Evolutionary conservation across 2,113 vertebrate species (phyloP), one percentile per base, ranked within the genome.

Genomic region (Phrynosoma platyrhinos): DNA sequence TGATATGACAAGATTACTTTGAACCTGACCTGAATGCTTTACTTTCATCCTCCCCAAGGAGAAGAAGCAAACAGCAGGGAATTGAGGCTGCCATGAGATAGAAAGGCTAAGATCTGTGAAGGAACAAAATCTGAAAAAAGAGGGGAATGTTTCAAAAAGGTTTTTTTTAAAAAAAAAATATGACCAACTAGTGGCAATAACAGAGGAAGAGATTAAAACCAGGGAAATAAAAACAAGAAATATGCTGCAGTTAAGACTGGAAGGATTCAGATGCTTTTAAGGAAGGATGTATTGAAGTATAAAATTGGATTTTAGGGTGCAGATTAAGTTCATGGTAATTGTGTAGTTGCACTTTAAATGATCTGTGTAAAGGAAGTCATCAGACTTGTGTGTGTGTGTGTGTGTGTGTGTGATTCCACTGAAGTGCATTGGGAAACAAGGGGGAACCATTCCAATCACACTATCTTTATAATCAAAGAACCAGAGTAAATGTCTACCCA

Each of bases 1-100:
- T 66, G 64, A 85, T 77, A 47, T n/a, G 53, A 85, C 71, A 85
- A 77, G 55, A 85, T 85, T 66, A 77, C 55, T 85, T 62, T 77
- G 84, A 85, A 76, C 55, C 58, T 47, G 55, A 62, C 84, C 32
- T 64, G 55, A 66, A 72, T 12, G 9, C 55, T 77, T 66, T 62
- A 9, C 36, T 36, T n/a, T 64, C 25, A 30, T 52, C 76, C 42
- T 66, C 72, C 55, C 40, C 62, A 21, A 82, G 58, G 42, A 62
- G 13, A 32, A 12, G 71, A 47, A 77, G 72, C 72, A 77, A 85
- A 85, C 55, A 66, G 55, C 58, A 18, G 27, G 82, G 58, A 18
- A 12, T 16, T 62, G 58, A 62, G 58, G 58, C 58, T 62, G 58
- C 58, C 58, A 62, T 62, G 68, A 14, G 18, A 62, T 9, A 47